Evolutionary conservation across 1,140 invertebrate species (phyloP), one percentile per base, ranked within the genome.

Genomic region (Drosophila watanabei): DNA sequence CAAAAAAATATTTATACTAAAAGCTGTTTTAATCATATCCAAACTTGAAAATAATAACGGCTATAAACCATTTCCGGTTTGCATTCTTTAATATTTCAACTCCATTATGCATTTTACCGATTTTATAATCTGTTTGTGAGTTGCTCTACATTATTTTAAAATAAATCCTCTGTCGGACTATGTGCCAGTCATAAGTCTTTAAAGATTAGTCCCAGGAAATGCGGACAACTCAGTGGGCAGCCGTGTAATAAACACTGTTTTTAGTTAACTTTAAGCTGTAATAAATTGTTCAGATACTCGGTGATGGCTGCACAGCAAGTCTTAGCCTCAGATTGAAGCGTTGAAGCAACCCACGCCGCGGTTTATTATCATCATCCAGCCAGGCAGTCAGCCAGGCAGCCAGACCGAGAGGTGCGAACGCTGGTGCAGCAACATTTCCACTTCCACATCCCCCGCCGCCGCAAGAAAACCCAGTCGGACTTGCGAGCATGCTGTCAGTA

Each of bases 301-400:
- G 7, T 37, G 68, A 46, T 46, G 68, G 49, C 68, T 56, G 68
- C 49, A 32, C 63, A 69, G n/a, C 68, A 8, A 69, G 63, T 45
- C 66, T 46, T 24, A 39, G 45, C 9, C 32, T 63, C 32, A 57
- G 66, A 73, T 73, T 54, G 37, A 88, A 88, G 46, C 46, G 18
- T 70, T 85, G 79, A 66, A 82, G 51, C 85, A 79, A 85, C 86
- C 85, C 85, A 89, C 85, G 85, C 82, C 68, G 43, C 57, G 13
- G 62, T 43, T 70, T 72, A 85, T 89, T 90, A 89, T 82, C 86
- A 68, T 66, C 66, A 52, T 49, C 45, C 59, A 60, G 52, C 33
- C 45, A n/a, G n/a, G n/a, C n/a, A 46, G 46, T 7, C 46, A 20
- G 18, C 8, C 64, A 51, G 51, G 41, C 56, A 71, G 37, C 24